Evolutionary conservation across 2,888 invertebrate genomes (phyloP).

Genomic region (Heliconius aoede): DNA sequence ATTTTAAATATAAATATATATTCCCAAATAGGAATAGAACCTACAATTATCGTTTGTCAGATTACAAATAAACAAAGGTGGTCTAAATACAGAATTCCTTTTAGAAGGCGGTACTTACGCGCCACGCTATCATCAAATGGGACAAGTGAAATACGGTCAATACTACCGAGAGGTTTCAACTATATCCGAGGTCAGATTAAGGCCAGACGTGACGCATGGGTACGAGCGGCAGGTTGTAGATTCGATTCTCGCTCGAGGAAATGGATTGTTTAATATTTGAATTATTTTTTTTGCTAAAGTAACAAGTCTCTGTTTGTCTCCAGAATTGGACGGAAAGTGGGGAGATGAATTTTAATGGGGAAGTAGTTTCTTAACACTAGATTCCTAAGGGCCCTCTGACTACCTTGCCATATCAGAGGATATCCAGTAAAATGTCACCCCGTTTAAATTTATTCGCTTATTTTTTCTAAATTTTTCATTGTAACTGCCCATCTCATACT

Average conservation of each 20-base stretch:
- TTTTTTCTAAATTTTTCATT: background rate
- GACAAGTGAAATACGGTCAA: slow-evolving; percentile 5
- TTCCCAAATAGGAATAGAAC: background rate
- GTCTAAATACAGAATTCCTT: background rate
- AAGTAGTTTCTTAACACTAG: too few species aligned
- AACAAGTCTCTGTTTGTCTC: too few species aligned
- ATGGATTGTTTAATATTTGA: too few species aligned
- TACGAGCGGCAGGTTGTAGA: too few species aligned
- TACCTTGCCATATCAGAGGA: background rate
- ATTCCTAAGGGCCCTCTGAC: too few species aligned
- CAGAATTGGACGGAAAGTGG: too few species aligned
- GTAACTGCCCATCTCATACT: background rate
- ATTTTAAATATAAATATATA: background rate
- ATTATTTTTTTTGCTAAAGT: too few species aligned
- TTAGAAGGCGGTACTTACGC: background rate
- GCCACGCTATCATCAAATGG: slow-evolving; percentile 7
- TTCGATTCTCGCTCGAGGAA: too few species aligned
- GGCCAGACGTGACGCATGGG: too few species aligned
- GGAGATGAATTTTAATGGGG: too few species aligned
- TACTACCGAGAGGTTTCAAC: background rate
- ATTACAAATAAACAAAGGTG: background rate
- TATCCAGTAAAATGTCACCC: background rate
- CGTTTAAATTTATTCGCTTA: background rate
- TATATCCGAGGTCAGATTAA: background rate
- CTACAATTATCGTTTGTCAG: background rate